Percentiles rank a stretch among this genome's conserved stretches.
These are phyloP conservation scores for Calosoma granatense DNA, from an alignment of 1,140 invertebrate genomes.

Conservation along the genomic window DNA sequence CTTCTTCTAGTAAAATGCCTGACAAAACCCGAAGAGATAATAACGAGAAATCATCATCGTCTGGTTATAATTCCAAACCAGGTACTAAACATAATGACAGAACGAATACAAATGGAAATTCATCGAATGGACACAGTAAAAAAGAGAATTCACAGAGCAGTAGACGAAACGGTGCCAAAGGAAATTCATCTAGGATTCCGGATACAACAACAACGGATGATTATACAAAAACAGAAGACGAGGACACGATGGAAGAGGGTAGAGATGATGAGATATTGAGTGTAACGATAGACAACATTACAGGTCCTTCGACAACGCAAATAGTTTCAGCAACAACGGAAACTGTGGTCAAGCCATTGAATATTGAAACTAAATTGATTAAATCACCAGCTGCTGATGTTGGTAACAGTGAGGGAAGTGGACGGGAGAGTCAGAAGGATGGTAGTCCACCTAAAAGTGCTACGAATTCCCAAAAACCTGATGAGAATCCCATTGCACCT, in stretches of 20 bases:
- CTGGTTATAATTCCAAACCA: slow-evolving; percentile 3
- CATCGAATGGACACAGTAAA: not conserved
- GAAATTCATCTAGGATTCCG: slow-evolving; percentile 1
- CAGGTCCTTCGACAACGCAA: slow-evolving; percentile 21
- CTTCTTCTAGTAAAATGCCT: too few relatives aligned
- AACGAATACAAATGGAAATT: not conserved
- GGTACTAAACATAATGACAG: not conserved
- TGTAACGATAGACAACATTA: not conserved
- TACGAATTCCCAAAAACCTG: not conserved
- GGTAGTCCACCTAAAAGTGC: not conserved
- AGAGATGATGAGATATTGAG: slow-evolving; percentile 1
- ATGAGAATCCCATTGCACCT: not conserved
- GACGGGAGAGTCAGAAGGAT: not conserved
- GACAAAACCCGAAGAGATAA: not conserved
- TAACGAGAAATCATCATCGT: slow-evolving; percentile 9
- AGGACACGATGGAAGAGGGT: slow-evolving; percentile 11
- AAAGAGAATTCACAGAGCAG: not conserved
- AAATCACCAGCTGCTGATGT: not conserved
- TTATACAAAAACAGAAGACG: not conserved
- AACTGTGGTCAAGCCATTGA: slow-evolving; percentile 29
- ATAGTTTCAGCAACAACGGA: slow-evolving; percentile 30
- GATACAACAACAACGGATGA: not conserved
- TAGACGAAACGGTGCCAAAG: not conserved
- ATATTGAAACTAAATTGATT: slow-evolving; percentile 27
- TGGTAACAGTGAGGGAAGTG: not conserved